A percentile compares a stretch with the other conserved stretches of the same genome.
Conservation (phyloP, 2,888 invertebrate species). For the Sarcophaga caerulescens region DNA sequence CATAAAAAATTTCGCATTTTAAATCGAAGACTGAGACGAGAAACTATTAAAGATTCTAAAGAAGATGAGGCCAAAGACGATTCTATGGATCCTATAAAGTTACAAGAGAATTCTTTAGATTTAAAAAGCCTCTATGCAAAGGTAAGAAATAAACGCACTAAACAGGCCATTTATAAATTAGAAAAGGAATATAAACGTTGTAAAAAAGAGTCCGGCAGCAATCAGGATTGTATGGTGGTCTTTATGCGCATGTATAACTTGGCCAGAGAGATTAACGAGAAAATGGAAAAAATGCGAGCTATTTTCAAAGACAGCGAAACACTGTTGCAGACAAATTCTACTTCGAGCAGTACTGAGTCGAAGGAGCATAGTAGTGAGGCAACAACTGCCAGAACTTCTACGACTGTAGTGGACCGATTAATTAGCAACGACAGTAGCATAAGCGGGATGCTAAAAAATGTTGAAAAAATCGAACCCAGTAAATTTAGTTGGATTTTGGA, state of each 20-base stretch:
- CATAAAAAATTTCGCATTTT: conserved; percentile 46
- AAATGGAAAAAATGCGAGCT: conserved; percentile 77
- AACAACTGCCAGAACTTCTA: background rate
- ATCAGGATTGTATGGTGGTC: conserved; percentile 75
- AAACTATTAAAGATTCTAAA: background rate
- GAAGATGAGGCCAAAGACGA: background rate
- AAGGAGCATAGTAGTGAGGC: conserved; percentile 27
- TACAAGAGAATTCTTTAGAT: conserved; percentile 69
- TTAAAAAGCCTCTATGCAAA: conserved; percentile 73
- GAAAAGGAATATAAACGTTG: conserved; percentile 76
- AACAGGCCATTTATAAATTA: conserved; percentile 73
- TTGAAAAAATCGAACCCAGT: conserved; percentile 71
- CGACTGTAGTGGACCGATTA: background rate
- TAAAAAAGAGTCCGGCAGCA: conserved; percentile 72
- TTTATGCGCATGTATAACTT: conserved; percentile 78
- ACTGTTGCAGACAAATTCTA: conserved; percentile 48
- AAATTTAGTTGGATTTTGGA: conserved; percentile 77
- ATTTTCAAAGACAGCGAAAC: conserved; percentile 75
- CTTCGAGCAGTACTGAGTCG: conserved; percentile 67
- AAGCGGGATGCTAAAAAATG: conserved; percentile 22
- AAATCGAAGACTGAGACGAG: conserved; percentile 30
- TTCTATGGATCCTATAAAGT: conserved; percentile 73
- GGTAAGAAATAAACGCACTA: conserved; percentile 75
- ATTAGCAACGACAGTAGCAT: background rate
- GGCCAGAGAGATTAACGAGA: conserved; percentile 76